phyloP scores from a whole-genome alignment of 2,113 vertebrate species.

The Esox niger region DNA sequence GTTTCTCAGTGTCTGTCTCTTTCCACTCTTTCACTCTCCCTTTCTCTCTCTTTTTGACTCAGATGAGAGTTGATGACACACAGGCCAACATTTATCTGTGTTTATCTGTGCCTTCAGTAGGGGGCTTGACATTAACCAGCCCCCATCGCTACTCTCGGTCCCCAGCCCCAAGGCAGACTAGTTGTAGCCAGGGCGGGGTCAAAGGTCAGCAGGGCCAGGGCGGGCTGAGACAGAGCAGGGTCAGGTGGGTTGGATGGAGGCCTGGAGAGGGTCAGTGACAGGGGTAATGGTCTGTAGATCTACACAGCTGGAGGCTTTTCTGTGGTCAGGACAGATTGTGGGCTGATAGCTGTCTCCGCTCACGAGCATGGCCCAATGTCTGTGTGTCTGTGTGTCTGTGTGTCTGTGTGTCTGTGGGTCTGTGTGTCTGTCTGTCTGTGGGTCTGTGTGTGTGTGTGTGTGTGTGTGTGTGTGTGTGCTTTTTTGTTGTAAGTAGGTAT shows the following conservation, averaged over 20 bases:
- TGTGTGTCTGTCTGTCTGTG: not conserved
- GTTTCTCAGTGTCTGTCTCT: not conserved
- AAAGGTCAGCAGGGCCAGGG: too few species aligned
- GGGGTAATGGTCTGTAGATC: not conserved
- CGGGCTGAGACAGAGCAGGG: conserved; percentile 6
- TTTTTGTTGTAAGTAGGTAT: too few species aligned
- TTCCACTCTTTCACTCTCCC: conserved; percentile 3
- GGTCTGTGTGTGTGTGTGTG: not conserved
- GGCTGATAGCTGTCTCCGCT: not conserved
- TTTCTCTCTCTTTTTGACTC: not conserved
- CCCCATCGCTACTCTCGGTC: not conserved
- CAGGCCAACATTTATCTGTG: not conserved
- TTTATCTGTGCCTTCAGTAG: not conserved
- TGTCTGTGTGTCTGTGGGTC: not conserved
- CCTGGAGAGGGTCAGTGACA: not conserved
- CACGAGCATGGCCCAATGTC: not conserved
- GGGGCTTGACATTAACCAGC: conserved; percentile 7
- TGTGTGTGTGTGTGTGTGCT: conserved; percentile 3
- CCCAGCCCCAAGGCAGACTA: not conserved
- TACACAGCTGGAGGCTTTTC: conserved; percentile 4
- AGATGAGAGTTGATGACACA: not conserved
- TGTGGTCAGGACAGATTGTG: not conserved
- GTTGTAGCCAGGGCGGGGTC: not conserved
- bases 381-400: not conserved
- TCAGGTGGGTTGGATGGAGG: not conserved